Evolutionary conservation across 1,140 invertebrate genomes (phyloP).

Genomic region (Diorhabda sublineata): DNA sequence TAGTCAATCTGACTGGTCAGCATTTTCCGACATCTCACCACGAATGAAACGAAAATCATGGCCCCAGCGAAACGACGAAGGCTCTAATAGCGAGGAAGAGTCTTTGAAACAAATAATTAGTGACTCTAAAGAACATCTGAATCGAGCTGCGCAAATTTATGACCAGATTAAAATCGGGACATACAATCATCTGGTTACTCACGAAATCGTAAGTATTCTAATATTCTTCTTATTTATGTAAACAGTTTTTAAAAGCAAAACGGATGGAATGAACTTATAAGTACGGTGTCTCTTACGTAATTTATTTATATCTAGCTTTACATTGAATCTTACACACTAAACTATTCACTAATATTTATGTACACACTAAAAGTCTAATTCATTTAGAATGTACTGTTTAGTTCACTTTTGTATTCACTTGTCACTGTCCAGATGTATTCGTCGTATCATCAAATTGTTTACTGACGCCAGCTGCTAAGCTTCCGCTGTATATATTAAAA

Average conservation of each 20-base stretch:
- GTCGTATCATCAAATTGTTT: too few relatives aligned
- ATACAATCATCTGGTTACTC: conserved; percentile 37
- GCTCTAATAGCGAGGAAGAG: conserved; percentile 42
- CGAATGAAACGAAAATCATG: conserved; percentile 41
- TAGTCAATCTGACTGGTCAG: conserved; percentile 77
- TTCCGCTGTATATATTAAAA: too few relatives aligned
- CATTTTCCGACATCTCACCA: conserved; percentile 58
- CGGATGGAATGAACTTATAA: not conserved
- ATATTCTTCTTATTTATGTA: conserved; percentile 14
- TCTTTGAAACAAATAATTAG: conserved; percentile 39
- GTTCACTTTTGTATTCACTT: too few relatives aligned
- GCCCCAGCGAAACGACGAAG: conserved; percentile 25
- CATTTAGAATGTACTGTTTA: too few relatives aligned
- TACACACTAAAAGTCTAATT: too few relatives aligned
- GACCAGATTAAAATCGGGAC: conserved; percentile 19
- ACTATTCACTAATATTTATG: too few relatives aligned
- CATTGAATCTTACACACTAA: too few relatives aligned
- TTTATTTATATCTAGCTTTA: too few relatives aligned
- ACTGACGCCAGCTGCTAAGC: too few relatives aligned
- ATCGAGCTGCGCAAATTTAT: conserved; percentile 31
- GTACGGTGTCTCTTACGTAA: not conserved
- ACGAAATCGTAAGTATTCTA: conserved; percentile 39
- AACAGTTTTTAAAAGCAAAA: not conserved
- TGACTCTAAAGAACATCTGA: conserved; percentile 40
- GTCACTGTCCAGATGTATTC: too few relatives aligned